Evolutionary conservation across 2,888 invertebrate species (phyloP).

Genomic region (Strigamia maritima): DNA sequence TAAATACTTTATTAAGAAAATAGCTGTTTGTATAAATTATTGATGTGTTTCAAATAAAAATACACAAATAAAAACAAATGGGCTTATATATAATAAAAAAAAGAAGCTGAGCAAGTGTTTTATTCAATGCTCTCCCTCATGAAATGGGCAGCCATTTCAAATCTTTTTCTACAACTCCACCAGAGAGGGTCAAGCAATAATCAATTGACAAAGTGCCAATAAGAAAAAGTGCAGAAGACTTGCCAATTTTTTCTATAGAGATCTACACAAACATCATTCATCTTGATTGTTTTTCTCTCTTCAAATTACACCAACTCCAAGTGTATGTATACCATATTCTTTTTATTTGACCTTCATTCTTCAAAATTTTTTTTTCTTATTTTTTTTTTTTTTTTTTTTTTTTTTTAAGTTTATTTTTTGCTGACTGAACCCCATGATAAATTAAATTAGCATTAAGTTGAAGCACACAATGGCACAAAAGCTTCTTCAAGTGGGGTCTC

Average conservation of each 20-base stretch:
- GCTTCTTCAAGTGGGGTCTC: neutral
- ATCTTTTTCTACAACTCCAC: neutral
- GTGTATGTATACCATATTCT: neutral
- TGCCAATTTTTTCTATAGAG: neutral
- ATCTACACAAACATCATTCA: neutral
- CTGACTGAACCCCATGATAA: neutral
- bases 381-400: neutral
- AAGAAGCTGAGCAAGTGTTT: neutral
- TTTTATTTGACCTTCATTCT: neutral
- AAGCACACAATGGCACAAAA: neutral
- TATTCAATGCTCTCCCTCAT: neutral
- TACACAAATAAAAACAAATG: neutral
- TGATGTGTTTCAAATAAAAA: too few relatives aligned
- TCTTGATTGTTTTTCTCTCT: neutral
- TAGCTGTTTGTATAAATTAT: too few relatives aligned
- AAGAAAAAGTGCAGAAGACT: neutral
- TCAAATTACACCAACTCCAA: neutral
- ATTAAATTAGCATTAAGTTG: neutral
- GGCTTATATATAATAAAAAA: neutral
- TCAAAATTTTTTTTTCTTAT: too few relatives aligned
- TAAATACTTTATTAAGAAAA: too few relatives aligned
- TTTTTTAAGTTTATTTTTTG: neutral
- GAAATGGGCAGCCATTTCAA: neutral
- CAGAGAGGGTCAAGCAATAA: neutral
- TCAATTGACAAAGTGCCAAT: neutral